phyloP scores from a whole-genome alignment of 2,797 vertebrate species.

The Otolemur crassicaudatus region DNA sequence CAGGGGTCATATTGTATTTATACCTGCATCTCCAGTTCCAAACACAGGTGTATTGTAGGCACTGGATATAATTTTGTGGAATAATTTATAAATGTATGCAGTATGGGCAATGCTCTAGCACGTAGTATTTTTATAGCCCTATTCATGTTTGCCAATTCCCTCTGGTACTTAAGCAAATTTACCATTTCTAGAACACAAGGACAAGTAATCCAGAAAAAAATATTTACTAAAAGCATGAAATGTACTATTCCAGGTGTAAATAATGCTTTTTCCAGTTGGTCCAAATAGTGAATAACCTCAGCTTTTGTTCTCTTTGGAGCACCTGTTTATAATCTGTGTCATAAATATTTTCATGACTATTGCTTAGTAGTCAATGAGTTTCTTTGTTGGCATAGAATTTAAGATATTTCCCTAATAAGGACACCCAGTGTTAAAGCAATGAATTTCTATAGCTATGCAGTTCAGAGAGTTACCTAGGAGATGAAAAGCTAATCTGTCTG shows the following conservation, averaged over 20 bases:
- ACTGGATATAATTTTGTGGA: not conserved
- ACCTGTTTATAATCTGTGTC: conserved; percentile 81
- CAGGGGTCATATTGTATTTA: conserved; percentile 6
- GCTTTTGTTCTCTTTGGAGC: conserved; percentile 78
- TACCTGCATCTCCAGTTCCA: not conserved
- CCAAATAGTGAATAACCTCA: conserved; percentile 66
- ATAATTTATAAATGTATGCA: conserved; percentile 43
- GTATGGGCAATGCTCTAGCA: conserved; percentile 17
- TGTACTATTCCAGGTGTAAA: conserved; percentile 59
- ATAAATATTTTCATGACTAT: conserved; percentile 81
- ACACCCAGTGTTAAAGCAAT: conserved; percentile 82
- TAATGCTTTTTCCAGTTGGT: conserved; percentile 50
- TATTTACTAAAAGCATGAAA: conserved; percentile 66
- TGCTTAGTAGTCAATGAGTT: conserved; percentile 81
- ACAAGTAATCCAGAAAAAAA: conserved; percentile 52
- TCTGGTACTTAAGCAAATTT: conserved; percentile 60
- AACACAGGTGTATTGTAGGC: not conserved
- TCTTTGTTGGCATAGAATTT: conserved; percentile 83
- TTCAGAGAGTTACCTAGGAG: conserved; percentile 83
- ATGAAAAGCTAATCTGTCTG: conserved; percentile 83
- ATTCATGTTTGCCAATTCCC: conserved; percentile 40
- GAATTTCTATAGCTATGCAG: conserved; percentile 80
- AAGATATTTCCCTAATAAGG: conserved; percentile 83
- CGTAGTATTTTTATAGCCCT: conserved; percentile 55
- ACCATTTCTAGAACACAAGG: conserved; percentile 59